phyloP scores from a whole-genome alignment of 2,888 invertebrate species.

The Desoria tigrina region DNA sequence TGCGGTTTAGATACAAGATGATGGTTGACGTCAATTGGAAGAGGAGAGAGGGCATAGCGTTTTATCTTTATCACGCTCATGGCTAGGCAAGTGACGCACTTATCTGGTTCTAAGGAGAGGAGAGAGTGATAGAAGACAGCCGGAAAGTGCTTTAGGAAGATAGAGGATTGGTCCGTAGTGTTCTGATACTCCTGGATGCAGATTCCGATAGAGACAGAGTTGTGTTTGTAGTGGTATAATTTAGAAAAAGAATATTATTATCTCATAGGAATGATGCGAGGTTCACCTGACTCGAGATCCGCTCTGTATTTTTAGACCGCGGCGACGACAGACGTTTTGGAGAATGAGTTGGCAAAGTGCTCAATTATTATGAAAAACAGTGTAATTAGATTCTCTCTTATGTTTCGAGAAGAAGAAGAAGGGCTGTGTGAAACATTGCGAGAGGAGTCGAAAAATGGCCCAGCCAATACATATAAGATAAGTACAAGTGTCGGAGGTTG shows the following conservation, averaged over 20 bases:
- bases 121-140: conserved; percentile 9
- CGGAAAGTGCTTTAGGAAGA: background rate
- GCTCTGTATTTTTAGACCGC: conserved; percentile 26
- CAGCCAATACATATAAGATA: background rate
- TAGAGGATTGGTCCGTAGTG: no score
- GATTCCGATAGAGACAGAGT: no score
- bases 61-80: no score
- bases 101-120: conserved; percentile 3
- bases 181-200: no score
- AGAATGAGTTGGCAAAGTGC: conserved; percentile 24
- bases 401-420: background rate
- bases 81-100: conserved; percentile 12
- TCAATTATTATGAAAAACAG: conserved; percentile 30
- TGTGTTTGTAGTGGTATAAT: no score
- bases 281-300: conserved; percentile 1
- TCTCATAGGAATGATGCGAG: background rate
- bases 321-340: conserved; percentile 27
- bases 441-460: background rate
- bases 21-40: conserved; percentile 24
- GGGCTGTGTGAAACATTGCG: background rate
- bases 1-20: conserved; percentile 7
- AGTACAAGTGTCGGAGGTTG: background rate
- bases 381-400: conserved; percentile 29
- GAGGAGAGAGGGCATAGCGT: background rate
- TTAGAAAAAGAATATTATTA: no score